phyloP scores from a whole-genome alignment of 2,888 invertebrate species.

The Heteropelma amictum region DNA sequence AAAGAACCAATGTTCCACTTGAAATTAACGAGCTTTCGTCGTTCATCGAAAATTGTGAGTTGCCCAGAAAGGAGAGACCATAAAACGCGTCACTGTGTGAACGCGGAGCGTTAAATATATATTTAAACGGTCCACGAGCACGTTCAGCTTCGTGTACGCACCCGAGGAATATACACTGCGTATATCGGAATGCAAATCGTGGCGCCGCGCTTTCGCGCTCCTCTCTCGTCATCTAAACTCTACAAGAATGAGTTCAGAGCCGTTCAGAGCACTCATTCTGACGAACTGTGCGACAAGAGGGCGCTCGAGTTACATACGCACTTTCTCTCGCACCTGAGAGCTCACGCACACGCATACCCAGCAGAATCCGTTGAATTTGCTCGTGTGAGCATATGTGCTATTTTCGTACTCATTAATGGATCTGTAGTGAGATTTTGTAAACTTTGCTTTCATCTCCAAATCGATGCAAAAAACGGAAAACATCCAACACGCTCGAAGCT shows the following conservation, averaged over 20 bases:
- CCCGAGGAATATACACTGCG: constrained; percentile 32
- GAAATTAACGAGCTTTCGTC: too few species aligned
- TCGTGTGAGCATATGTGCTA: constrained; percentile 6
- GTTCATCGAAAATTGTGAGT: background rate
- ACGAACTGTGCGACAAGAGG: constrained; percentile 31
- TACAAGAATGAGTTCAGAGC: too few species aligned
- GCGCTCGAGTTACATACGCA: constrained; percentile 26
- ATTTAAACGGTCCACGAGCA: constrained; percentile 43
- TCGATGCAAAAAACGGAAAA: too few species aligned
- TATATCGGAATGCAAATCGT: constrained; percentile 55
- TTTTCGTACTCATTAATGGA: constrained; percentile 2
- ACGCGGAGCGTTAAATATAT: too few species aligned
- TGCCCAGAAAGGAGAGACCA: constrained; percentile 29
- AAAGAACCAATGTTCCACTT: too few species aligned
- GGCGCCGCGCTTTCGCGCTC: constrained; percentile 43
- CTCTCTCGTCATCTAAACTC: too few species aligned
- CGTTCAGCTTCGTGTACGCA: background rate
- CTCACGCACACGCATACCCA: constrained; percentile 7
- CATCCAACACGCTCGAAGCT: too few species aligned
- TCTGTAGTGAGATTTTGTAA: too few species aligned
- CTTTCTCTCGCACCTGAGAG: constrained; percentile 55
- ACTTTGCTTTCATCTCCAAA: too few species aligned
- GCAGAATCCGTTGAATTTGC: constrained; percentile 28
- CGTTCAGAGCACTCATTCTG: constrained; percentile 22
- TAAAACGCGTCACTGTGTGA: too few species aligned